Evolutionary conservation across 2,113 vertebrate species (phyloP).

Genomic region (Todiramphus saurophagus): DNA sequence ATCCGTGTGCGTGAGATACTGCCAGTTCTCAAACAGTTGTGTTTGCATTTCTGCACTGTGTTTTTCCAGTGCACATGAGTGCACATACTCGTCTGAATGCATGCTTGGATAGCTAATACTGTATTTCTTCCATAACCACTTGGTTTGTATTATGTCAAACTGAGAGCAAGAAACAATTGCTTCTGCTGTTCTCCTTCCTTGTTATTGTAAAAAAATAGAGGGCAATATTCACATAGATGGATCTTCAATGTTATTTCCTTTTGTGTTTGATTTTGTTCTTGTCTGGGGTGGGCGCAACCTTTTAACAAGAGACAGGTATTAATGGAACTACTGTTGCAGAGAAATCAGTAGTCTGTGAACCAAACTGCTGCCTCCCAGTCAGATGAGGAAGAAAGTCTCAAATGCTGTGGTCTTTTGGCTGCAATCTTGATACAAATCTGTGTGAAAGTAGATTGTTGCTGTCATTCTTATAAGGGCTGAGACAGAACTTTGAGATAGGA

Average conservation of each 20-base stretch:
- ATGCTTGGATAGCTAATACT: not conserved
- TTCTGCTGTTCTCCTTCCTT: not conserved
- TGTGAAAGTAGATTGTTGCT: not conserved
- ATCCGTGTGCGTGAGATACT: not conserved
- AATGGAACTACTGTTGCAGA: conserved; percentile 29
- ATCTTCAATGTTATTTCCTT: not conserved
- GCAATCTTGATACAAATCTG: not conserved
- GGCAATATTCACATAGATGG: not conserved
- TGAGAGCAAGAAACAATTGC: not conserved
- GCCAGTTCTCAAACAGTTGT: not conserved
- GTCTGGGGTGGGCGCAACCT: not conserved
- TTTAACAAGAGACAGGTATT: conserved; percentile 19
- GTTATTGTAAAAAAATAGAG: not conserved
- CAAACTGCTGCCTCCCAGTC: not conserved
- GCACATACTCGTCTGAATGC: not conserved
- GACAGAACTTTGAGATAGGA: not conserved
- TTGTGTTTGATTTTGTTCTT: conserved; percentile 29
- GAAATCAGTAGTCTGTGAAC: conserved; percentile 38
- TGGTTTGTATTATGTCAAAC: conserved; percentile 8
- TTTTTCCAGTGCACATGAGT: not conserved
- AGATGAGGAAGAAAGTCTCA: not conserved
- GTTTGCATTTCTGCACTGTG: not conserved
- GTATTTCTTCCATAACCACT: conserved; percentile 17
- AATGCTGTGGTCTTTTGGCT: not conserved
- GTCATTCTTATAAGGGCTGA: not conserved